Percentiles rank a stretch among this genome's conserved stretches.
These are phyloP conservation scores for Sebastes jordani DNA, from an alignment of 2,797 vertebrate genomes.

Conservation along the genomic window DNA sequence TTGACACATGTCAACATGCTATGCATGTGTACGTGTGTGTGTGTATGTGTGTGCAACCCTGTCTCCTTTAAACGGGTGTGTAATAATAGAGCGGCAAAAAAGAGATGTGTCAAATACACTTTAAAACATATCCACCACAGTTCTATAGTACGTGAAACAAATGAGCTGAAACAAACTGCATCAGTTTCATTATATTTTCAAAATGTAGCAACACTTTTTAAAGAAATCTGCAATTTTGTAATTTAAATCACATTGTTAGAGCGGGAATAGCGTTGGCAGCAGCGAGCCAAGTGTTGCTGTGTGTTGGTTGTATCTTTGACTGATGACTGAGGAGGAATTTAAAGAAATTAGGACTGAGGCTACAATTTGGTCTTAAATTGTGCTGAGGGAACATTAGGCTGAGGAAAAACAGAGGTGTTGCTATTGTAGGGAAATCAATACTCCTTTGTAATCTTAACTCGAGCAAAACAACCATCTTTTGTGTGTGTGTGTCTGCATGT, in stretches of 20 bases:
- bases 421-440: conserved; percentile 42
- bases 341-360: background rate
- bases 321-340: background rate
- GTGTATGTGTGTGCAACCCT: background rate
- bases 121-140: background rate
- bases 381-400: conserved; percentile 3
- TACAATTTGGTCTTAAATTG: conserved; percentile 10
- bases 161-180: background rate
- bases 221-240: background rate
- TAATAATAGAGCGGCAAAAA: background rate
- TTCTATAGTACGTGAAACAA: background rate
- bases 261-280: background rate
- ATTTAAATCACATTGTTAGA: background rate
- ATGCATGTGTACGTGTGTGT: background rate
- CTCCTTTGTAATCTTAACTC: conserved; percentile 17
- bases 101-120: background rate
- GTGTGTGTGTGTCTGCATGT: background rate
- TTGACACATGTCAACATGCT: background rate
- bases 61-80: background rate
- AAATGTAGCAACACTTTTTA: background rate
- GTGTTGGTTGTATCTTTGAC: background rate
- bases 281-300: background rate
- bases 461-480: background rate
- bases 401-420: conserved; percentile 1
- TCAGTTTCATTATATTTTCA: background rate